Percentiles rank a stretch among this genome's conserved stretches.
Conservation (phyloP, 1,140 invertebrate genomes). For the Schlechtendalia chinensis region DNA sequence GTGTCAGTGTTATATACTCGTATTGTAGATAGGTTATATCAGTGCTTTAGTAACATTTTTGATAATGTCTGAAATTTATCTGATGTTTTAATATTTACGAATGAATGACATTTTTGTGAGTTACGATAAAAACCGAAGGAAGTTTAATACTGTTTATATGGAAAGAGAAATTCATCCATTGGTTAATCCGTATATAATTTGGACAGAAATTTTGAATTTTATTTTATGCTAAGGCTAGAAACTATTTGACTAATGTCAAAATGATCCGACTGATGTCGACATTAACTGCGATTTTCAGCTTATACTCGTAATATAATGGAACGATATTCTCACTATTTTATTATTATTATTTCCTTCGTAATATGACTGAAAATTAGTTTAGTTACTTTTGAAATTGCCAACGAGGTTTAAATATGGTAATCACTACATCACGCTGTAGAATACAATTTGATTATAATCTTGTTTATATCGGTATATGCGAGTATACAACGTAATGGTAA, state of each 20-base stretch:
- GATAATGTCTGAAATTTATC: no score
- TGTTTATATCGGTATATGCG: no score
- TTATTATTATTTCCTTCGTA: background rate
- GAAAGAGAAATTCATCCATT: conserved; percentile 9
- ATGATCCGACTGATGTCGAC: conserved; percentile 29
- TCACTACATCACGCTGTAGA: background rate
- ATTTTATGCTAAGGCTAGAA: background rate
- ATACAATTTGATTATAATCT: background rate
- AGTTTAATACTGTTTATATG: background rate
- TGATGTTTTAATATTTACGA: no score
- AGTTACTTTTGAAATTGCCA: conserved; percentile 12
- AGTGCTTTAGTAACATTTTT: no score
- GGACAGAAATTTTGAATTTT: background rate
- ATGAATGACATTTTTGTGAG: no score
- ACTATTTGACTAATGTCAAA: conserved; percentile 30
- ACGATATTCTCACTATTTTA: background rate
- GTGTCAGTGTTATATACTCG: no score
- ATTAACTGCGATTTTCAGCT: background rate
- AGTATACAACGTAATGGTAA: no score
- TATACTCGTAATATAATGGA: no score
- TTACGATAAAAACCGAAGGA: background rate
- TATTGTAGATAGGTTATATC: no score
- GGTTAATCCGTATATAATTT: background rate
- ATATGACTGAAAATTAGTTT: background rate
- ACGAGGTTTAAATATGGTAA: conserved; percentile 11